phyloP scores from a whole-genome alignment of 2,113 vertebrate genomes.

The Dipodomys spectabilis region DNA sequence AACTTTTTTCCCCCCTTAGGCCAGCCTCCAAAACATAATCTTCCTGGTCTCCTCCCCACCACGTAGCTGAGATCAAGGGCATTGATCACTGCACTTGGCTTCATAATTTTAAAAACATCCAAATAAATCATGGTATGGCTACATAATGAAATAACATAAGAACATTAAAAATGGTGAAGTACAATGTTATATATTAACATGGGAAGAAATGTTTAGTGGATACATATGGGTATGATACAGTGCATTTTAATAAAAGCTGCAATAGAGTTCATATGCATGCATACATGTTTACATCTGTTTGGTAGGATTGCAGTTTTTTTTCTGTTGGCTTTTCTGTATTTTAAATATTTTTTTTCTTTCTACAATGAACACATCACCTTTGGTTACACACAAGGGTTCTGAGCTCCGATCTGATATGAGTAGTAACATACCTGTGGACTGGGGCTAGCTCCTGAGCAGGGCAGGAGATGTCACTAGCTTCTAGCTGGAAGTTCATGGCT shows the following conservation, averaged over 20 bases:
- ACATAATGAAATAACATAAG: not conserved
- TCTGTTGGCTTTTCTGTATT: constrained; percentile 25
- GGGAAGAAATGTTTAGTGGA: constrained; percentile 1
- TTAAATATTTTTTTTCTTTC: not conserved
- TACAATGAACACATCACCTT: not conserved
- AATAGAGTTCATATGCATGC: not conserved
- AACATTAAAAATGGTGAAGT: constrained; percentile 39
- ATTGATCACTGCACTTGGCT: no score
- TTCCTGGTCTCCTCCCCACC: no score
- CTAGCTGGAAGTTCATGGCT: not conserved
- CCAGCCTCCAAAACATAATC: no score
- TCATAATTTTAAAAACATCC: no score
- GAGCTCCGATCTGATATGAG: not conserved
- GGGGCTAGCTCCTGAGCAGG: not conserved
- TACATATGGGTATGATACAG: not conserved
- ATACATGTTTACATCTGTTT: not conserved
- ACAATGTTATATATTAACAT: not conserved
- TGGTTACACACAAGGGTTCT: constrained; percentile 45
- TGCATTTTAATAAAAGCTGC: constrained; percentile 20
- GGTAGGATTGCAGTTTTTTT: not conserved
- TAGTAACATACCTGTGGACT: not conserved
- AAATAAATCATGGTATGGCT: not conserved
- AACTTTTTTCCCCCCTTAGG: no score
- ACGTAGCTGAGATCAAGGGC: no score
- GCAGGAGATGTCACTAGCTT: not conserved